These are phyloP conservation scores for Sprattus sprattus DNA, from an alignment of 2,113 vertebrate species.

Conservation along the genomic window DNA sequence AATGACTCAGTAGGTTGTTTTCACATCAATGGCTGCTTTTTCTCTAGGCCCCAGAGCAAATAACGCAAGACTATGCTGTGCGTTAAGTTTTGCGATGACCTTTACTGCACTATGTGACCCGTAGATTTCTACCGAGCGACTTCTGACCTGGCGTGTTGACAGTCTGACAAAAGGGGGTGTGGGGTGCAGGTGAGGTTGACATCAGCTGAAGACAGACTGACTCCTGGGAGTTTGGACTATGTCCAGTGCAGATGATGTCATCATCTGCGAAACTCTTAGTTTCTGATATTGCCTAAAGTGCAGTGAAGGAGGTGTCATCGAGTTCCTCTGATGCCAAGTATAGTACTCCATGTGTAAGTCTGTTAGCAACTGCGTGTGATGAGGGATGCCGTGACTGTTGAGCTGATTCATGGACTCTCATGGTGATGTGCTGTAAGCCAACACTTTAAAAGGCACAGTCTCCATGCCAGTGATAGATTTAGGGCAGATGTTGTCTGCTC, in stretches of 20 bases:
- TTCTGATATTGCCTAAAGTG: not conserved
- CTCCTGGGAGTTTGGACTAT: not conserved
- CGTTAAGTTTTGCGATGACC: not conserved
- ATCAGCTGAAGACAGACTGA: not conserved
- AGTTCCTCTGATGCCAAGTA: not conserved
- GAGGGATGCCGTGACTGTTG: not conserved
- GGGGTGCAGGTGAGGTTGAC: not conserved
- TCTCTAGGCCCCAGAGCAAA: not conserved
- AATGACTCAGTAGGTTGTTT: not conserved
- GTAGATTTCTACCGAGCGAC: not conserved
- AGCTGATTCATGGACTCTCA: not conserved
- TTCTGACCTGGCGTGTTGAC: not conserved
- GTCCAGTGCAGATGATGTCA: not conserved
- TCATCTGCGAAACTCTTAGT: not conserved
- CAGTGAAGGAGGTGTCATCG: not conserved
- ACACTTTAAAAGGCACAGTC: not conserved
- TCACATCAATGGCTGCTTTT: not conserved
- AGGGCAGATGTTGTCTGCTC: slow-evolving; percentile 9
- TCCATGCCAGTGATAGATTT: not conserved
- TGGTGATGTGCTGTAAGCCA: not conserved
- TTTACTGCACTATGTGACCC: not conserved
- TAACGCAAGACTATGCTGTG: not conserved
- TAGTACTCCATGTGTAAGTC: not conserved
- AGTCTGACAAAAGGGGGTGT: not conserved
- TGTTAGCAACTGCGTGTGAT: not conserved